Percentiles rank a stretch among this genome's conserved stretches.
Conservation (phyloP, 1,140 invertebrate genomes). For the Drosophila simulans region DNA sequence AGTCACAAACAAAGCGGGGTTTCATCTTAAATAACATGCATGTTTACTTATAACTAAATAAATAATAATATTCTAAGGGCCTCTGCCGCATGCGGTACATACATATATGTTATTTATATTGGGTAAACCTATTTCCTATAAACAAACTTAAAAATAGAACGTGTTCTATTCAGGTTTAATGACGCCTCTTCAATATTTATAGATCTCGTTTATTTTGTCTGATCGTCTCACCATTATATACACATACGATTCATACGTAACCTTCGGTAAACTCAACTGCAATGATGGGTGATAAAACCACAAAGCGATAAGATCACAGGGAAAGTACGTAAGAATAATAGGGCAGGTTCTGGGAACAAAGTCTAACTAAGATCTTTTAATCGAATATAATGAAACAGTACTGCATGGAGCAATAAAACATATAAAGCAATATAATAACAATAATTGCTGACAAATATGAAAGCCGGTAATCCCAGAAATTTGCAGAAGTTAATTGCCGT, state of each 20-base stretch:
- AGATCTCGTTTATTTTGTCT: conserved; percentile 28
- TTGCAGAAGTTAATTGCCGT: background rate
- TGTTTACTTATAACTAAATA: background rate
- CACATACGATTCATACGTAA: conserved; percentile 2
- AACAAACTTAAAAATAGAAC: conserved; percentile 11
- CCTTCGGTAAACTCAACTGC: conserved; percentile 1
- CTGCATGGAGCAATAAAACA: background rate
- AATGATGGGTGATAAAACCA: conserved; percentile 32
- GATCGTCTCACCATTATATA: conserved; percentile 14
- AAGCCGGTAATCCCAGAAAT: background rate
- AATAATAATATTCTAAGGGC: background rate
- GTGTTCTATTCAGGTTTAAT: conserved; percentile 21
- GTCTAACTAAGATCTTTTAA: conserved; percentile 8
- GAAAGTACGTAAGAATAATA: conserved; percentile 6
- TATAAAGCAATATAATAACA: background rate
- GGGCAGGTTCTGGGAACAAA: conserved; percentile 21
- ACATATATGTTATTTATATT: background rate
- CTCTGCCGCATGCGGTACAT: too few species aligned
- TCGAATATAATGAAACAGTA: background rate
- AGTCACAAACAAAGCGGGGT: too few species aligned
- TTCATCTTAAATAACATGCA: too few species aligned
- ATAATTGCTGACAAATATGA: background rate
- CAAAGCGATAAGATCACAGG: conserved; percentile 17
- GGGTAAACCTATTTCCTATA: conserved; percentile 1
- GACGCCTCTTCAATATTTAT: conserved; percentile 4